A percentile compares a stretch with the other conserved stretches of the same genome.
Evolutionary conservation across 2,888 invertebrate genomes (phyloP).

Genomic region (Habrosyne pyritoides): DNA sequence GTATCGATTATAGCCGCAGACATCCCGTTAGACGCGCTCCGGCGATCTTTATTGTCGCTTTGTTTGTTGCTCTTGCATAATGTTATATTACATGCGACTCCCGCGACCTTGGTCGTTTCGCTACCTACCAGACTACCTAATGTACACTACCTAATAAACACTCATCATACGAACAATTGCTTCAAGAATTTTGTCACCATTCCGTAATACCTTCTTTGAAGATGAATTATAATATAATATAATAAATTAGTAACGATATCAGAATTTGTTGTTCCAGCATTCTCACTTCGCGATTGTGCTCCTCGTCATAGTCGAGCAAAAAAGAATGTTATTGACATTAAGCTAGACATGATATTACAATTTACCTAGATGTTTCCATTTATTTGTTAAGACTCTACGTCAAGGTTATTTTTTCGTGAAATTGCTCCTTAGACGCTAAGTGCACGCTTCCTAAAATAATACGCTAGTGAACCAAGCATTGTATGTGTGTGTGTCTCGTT

Average conservation of each 20-base stretch:
- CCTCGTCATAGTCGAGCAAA: background rate
- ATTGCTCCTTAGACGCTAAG: background rate
- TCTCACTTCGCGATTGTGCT: background rate
- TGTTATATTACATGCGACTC: conserved; percentile 16
- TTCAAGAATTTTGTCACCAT: no score
- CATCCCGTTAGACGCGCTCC: conserved; percentile 36
- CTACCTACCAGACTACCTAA: background rate
- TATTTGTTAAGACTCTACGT: background rate
- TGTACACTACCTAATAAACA: background rate
- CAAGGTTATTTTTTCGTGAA: conserved; percentile 7
- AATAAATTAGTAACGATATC: no score
- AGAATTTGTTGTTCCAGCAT: no score
- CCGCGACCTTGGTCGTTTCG: conserved; percentile 10
- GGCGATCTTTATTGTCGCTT: conserved; percentile 35
- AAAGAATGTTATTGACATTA: background rate
- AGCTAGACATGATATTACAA: background rate
- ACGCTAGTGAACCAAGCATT: background rate
- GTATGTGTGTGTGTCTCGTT: background rate
- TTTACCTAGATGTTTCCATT: background rate
- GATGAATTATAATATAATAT: no score
- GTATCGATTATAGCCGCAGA: conserved; percentile 15
- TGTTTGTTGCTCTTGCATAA: conserved; percentile 25
- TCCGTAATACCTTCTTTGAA: no score
- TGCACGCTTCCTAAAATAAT: background rate
- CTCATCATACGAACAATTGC: background rate